phyloP scores from a whole-genome alignment of 2,888 invertebrate species.

The Eulithis testata region DNA sequence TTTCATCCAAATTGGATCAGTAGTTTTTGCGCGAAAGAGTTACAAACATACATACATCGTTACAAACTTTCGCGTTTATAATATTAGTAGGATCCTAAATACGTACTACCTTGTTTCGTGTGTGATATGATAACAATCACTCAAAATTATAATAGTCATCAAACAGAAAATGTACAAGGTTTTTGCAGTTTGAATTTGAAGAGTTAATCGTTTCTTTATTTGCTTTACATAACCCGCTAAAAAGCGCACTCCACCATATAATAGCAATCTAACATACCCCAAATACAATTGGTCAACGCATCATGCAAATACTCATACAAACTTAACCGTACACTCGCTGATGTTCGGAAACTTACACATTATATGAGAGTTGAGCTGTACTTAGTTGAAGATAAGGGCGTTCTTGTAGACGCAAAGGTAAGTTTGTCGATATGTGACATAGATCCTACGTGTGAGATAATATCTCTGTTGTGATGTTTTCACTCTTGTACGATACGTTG shows the following conservation, averaged over 20 bases:
- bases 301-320: slow-evolving; percentile 55
- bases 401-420: slow-evolving; percentile 41
- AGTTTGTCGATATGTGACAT: slow-evolving; percentile 55
- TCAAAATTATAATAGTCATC: background rate
- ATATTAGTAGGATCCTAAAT: no score
- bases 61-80: no score
- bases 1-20: no score
- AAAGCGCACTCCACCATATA: slow-evolving; percentile 41
- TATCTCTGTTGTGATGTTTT: slow-evolving; percentile 61
- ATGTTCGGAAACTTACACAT: background rate
- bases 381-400: slow-evolving; percentile 10
- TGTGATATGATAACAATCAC: background rate
- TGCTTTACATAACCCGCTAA: slow-evolving; percentile 26
- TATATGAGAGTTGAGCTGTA: background rate
- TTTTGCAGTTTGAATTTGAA: background rate
- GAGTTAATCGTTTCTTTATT: slow-evolving; percentile 15
- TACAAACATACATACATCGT: no score
- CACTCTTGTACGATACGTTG: slow-evolving; percentile 40
- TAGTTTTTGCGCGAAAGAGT: no score
- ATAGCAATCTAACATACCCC: slow-evolving; percentile 52
- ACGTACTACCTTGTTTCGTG: background rate
- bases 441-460: slow-evolving; percentile 72
- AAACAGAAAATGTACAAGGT: slow-evolving; percentile 5
- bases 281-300: slow-evolving; percentile 65
- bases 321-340: slow-evolving; percentile 10